phyloP scores from a whole-genome alignment of 1,140 invertebrate species.

The Ptiloglossa arizonensis region DNA sequence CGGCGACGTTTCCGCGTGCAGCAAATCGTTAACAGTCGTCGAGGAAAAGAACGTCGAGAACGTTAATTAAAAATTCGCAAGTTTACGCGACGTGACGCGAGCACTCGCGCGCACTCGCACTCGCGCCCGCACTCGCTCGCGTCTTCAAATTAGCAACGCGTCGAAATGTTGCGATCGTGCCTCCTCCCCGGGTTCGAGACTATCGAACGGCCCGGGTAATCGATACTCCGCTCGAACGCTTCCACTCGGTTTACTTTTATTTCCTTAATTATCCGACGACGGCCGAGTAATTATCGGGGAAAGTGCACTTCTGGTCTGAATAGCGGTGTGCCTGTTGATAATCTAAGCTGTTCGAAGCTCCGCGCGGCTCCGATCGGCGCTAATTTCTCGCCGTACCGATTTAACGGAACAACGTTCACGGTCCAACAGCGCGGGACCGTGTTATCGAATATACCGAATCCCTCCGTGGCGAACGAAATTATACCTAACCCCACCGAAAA shows the following conservation, averaged over 20 bases:
- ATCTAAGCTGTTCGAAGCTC: constrained; percentile 19
- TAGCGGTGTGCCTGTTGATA: constrained; percentile 34
- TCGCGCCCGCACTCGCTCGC: no score
- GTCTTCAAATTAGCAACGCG: constrained; percentile 19
- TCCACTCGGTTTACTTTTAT: constrained; percentile 27
- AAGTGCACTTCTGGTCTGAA: constrained; percentile 29
- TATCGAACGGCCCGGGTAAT: constrained; percentile 7
- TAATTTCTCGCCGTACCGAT: not conserved
- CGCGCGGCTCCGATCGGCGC: not conserved
- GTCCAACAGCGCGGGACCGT: no score
- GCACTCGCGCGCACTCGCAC: not conserved
- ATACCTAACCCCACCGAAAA: not conserved
- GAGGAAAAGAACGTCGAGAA: no score
- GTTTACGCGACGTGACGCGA: not conserved
- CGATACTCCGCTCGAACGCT: constrained; percentile 19
- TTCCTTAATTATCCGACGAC: constrained; percentile 34
- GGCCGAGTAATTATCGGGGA: constrained; percentile 32
- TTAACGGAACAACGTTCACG: not conserved
- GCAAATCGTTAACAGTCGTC: no score
- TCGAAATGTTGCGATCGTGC: constrained; percentile 4
- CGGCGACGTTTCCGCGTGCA: no score
- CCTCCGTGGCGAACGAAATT: no score
- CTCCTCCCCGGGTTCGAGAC: no score
- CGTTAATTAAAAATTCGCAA: constrained; percentile 7
- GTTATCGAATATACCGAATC: no score